These are phyloP conservation scores for Euleptes europaea DNA, from an alignment of 2,113 vertebrate genomes.

Conservation along the genomic window DNA sequence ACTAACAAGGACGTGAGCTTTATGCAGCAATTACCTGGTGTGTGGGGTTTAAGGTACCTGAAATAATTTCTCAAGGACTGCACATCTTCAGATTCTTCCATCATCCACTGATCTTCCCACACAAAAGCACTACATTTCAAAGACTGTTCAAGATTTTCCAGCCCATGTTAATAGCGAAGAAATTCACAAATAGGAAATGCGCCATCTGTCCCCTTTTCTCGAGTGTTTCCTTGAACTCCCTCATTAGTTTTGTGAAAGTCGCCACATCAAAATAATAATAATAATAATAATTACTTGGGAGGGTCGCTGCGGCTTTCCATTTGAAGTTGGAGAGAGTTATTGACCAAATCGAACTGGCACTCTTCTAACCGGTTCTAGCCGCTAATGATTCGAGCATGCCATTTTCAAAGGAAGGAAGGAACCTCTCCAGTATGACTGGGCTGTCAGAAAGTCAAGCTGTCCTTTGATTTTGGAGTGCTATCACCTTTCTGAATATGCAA, in stretches of 20 bases:
- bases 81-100: neutral
- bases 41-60: neutral
- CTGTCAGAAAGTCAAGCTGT: conserved; percentile 47
- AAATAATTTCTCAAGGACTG: neutral
- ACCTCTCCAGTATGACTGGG: conserved; percentile 54
- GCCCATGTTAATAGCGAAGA: conserved; percentile 17
- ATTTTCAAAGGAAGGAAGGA: conserved; percentile 50
- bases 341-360: conserved; percentile 56
- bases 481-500: neutral
- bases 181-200: conserved; percentile 3
- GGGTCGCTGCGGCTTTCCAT: conserved; percentile 12
- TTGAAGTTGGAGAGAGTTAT: conserved; percentile 43
- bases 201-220: neutral
- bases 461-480: conserved; percentile 26
- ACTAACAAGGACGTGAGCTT: neutral
- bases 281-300: conserved; percentile 13
- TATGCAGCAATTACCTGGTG: neutral
- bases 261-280: neutral
- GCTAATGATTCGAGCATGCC: conserved; percentile 48
- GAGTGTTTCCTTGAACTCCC: conserved; percentile 17
- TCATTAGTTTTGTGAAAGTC: conserved; percentile 26
- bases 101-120: neutral
- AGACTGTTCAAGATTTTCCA: neutral
- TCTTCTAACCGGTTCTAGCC: conserved; percentile 55
- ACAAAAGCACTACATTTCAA: neutral